Evolutionary conservation across 2,888 invertebrate species (phyloP).

Genomic region (Caenorhabditis parvicauda): DNA sequence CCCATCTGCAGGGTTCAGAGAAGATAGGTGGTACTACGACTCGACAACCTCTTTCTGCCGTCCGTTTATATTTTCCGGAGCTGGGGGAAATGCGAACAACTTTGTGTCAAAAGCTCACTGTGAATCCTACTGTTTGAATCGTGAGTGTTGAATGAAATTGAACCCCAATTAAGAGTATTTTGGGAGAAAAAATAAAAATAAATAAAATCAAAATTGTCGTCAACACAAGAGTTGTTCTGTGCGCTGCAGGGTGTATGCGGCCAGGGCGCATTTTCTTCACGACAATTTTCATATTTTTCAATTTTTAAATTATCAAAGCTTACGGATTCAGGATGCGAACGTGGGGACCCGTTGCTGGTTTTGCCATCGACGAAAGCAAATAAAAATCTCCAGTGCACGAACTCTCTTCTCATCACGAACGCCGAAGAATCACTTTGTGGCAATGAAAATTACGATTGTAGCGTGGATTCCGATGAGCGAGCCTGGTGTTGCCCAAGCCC

Average conservation of each 20-base stretch:
- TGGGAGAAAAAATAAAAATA: background rate
- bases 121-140: slow-evolving; percentile 42
- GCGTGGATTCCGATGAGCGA: background rate
- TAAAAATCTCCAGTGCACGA: no score
- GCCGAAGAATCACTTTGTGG: no score
- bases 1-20: slow-evolving; percentile 5
- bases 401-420: no score
- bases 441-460: background rate
- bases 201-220: no score
- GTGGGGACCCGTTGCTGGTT: background rate
- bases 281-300: no score
- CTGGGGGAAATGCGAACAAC: slow-evolving; percentile 55
- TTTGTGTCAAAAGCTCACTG: slow-evolving; percentile 47
- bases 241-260: no score
- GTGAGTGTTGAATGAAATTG: no score
- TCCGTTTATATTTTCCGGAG: slow-evolving; percentile 44
- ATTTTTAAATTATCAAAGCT: no score
- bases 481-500: background rate
- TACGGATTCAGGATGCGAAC: background rate
- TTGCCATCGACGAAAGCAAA: background rate
- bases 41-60: slow-evolving; percentile 35
- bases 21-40: slow-evolving; percentile 46
- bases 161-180: no score
- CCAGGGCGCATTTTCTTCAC: no score
- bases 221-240: no score